Conservation (phyloP, 2,113 vertebrate genomes). For the Sylvietta virens region DNA sequence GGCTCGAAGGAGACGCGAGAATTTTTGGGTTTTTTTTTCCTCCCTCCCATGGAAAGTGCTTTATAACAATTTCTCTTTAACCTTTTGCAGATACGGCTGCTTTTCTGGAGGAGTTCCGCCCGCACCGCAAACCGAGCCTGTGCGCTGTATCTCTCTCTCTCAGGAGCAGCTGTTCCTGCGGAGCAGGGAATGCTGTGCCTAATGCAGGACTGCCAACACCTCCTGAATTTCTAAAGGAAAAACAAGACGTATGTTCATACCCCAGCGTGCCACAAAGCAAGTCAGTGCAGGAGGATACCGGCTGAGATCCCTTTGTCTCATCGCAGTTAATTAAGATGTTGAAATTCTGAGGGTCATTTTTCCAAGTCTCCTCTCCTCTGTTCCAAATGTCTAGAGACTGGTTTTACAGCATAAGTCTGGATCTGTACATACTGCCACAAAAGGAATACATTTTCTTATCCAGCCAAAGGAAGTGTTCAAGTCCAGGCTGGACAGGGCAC, state of each 20-base stretch:
- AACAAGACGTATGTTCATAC: not conserved
- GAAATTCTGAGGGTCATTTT: not conserved
- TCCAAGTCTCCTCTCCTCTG: not conserved
- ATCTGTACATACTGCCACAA: not conserved
- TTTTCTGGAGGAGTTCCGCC: accelerated
- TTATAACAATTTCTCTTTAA: accelerated
- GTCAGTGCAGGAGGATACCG: not conserved
- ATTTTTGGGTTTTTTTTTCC: no score
- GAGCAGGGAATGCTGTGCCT: no score
- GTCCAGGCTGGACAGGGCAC: not conserved
- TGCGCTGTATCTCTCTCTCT: accelerated
- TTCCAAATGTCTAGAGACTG: not conserved
- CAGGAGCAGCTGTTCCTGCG: accelerated
- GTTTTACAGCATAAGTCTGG: not conserved
- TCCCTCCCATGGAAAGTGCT: accelerated
- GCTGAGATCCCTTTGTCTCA: not conserved
- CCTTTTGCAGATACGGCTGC: accelerated
- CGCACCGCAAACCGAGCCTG: accelerated
- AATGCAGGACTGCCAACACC: not conserved
- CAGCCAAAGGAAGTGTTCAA: not conserved
- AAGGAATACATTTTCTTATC: not conserved
- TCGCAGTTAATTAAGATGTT: not conserved
- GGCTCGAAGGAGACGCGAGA: slow-evolving; percentile 36
- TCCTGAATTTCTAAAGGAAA: not conserved
- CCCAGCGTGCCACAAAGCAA: not conserved